Base-by-base conservation (phyloP, 2,797 vertebrate species). In the Eidolon dupreanum region DNA sequence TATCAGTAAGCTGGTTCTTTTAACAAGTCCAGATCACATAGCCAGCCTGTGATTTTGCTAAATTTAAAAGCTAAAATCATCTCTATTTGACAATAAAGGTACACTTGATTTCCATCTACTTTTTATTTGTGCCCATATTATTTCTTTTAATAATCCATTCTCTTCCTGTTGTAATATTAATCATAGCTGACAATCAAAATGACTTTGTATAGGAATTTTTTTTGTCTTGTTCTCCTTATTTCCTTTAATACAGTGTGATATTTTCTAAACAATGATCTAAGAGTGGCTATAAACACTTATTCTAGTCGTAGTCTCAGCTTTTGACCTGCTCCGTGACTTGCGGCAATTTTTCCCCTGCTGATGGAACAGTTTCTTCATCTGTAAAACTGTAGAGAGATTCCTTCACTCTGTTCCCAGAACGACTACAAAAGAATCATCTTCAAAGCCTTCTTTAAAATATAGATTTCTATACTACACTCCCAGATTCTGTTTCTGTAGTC, bases 181-280 rank as follows among this genome's bases (percentile, higher is more conserved):
- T 94, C 61, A 38, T 31, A 94, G 65, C 31, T 63, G 19, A 61
- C 5, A 87, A 74, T 66, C n/a, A 36, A 13, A 36, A 33, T 65
- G n/a, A 22, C 41, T 91, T 93, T 88, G 16, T 77, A 83, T 28
- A 77, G 61, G 26, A 66, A 8, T 68, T 63, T 83, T 88, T 90
- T 92, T 63, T 87, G 28, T 90, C 55, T 85, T 51, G 8, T 94
- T 89, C 46, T 75, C 53, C 61, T 81, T 74, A 1, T 95, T 93
- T 79, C 49, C 31, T 88, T 49, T 49, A 16, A 49, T 89, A 28
- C 8, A 55, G 3, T 91, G 31, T 87, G 16, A 8, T 81, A 1
- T 84, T 92, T 83, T 94, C 46, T 71, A 68, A 96, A 92, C 41
- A 93, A 46, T 57, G 31, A 66, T 79, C 70, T 96, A 38, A 82